Percentiles rank a stretch among this genome's conserved stretches.
Evolutionary conservation across 2,888 invertebrate genomes (phyloP).

Genomic region (Cremastobaeus sp.): DNA sequence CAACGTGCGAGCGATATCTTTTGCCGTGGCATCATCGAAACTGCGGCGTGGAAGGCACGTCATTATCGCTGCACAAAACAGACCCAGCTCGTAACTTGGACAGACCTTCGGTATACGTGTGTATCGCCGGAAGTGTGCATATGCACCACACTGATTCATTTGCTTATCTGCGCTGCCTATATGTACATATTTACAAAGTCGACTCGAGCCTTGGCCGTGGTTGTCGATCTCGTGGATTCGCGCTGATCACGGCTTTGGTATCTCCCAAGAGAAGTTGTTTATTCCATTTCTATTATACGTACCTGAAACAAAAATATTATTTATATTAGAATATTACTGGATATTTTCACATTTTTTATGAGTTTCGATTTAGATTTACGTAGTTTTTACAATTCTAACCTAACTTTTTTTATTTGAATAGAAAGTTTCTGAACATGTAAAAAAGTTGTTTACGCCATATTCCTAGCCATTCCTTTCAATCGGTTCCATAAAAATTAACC

Average conservation of each 20-base stretch:
- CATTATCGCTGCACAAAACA: constrained; percentile 51
- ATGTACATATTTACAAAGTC: constrained; percentile 51
- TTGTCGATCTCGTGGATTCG: constrained; percentile 29
- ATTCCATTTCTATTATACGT: constrained; percentile 28
- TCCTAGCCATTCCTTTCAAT: too few species aligned
- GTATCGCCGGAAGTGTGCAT: constrained; percentile 39
- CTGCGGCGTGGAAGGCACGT: constrained; percentile 28
- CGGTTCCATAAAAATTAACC: too few species aligned
- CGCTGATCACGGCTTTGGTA: constrained; percentile 13
- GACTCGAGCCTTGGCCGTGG: constrained; percentile 21
- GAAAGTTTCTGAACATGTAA: too few species aligned
- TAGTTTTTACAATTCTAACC: too few species aligned
- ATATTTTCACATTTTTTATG: too few species aligned
- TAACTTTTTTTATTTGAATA: too few species aligned
- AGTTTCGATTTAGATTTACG: too few species aligned
- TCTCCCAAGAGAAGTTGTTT: constrained; percentile 1
- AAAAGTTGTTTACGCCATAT: too few species aligned
- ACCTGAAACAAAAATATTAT: constrained; percentile 50
- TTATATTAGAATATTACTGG: too few species aligned
- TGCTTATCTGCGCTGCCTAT: constrained; percentile 36
- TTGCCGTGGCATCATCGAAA: constrained; percentile 9
- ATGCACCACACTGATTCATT: constrained; percentile 46
- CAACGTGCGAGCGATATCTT: constrained; percentile 26
- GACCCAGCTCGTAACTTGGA: constrained; percentile 47
- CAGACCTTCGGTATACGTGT: constrained; percentile 42